phyloP scores from a whole-genome alignment of 2,113 vertebrate species.

The Fregetta grallaria region DNA sequence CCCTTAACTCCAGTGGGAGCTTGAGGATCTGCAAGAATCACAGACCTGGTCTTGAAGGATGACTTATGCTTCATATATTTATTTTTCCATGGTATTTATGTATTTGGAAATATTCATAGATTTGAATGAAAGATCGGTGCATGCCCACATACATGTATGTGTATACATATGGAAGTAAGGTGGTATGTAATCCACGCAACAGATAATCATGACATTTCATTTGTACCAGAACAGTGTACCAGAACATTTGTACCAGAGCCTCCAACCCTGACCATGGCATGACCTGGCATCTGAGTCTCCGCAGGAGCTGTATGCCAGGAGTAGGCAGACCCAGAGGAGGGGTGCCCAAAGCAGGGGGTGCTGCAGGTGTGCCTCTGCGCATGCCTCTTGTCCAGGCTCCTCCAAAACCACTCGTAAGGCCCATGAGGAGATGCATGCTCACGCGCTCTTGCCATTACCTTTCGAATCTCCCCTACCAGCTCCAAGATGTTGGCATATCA shows the following conservation, averaged over 20 bases:
- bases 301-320: background rate
- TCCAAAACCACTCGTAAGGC: background rate
- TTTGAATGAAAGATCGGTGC: background rate
- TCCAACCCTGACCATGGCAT: background rate
- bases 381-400: background rate
- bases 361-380: background rate
- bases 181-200: background rate
- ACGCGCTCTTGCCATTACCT: background rate
- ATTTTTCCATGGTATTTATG: background rate
- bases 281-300: background rate
- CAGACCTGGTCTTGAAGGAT: background rate
- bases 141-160: fast-evolving
- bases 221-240: background rate
- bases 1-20: background rate
- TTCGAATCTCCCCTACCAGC: background rate
- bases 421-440: background rate
- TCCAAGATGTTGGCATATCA: background rate
- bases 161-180: background rate
- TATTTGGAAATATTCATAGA: background rate
- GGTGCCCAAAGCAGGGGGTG: background rate
- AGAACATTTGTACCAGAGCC: background rate
- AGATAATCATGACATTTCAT: background rate
- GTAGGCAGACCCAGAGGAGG: background rate
- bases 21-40: background rate
- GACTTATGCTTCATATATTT: background rate